Conservation (phyloP, 2,113 vertebrate species). For the Chionomys nivalis region DNA sequence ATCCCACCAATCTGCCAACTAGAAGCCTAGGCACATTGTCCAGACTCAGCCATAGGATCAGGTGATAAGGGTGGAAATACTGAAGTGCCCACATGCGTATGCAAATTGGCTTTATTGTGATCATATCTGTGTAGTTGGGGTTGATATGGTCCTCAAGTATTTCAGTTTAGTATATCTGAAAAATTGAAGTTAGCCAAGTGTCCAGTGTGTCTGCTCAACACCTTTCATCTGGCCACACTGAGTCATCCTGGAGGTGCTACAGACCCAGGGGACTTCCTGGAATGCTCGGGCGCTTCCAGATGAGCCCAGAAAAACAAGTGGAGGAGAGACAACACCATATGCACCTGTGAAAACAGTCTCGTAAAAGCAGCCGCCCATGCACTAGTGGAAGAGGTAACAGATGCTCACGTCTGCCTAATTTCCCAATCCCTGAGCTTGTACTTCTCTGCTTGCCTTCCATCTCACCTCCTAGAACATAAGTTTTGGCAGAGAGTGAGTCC, state of each 20-base stretch:
- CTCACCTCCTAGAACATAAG: constrained; percentile 63
- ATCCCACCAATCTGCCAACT: too few species aligned
- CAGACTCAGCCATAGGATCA: not conserved
- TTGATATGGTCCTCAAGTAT: not conserved
- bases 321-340: constrained; percentile 59
- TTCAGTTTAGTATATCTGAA: not conserved
- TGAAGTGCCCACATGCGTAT: not conserved
- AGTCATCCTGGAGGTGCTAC: constrained; percentile 15
- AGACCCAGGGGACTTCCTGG: constrained; percentile 30
- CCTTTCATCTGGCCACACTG: not conserved
- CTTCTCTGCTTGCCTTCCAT: constrained; percentile 61
- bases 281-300: constrained; percentile 30
- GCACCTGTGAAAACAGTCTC: constrained; percentile 69
- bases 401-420: constrained; percentile 72
- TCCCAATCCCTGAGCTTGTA: constrained; percentile 61
- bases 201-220: not conserved
- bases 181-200: not conserved
- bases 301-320: constrained; percentile 68
- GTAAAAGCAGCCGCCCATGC: constrained; percentile 6
- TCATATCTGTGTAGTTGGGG: not conserved
- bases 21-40: not conserved
- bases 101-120: constrained; percentile 1
- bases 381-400: constrained; percentile 57
- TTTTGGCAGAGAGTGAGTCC: constrained; percentile 73
- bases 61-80: not conserved